Percentiles rank a stretch among this genome's conserved stretches.
Conservation (phyloP, 2,113 vertebrate genomes). For the Oostethus manadensis region DNA sequence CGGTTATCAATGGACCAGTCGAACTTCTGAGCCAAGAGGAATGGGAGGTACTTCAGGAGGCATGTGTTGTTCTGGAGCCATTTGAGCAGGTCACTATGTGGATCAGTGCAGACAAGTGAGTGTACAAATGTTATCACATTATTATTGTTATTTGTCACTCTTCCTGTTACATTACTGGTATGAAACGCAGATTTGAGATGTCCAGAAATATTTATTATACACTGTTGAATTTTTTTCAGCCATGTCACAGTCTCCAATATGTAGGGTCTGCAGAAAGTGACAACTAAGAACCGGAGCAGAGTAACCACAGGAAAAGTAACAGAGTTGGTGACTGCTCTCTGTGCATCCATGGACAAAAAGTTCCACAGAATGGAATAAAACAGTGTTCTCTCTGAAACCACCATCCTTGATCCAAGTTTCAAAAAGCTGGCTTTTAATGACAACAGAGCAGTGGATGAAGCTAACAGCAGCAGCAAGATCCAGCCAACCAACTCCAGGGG, state of each 20-base stretch:
- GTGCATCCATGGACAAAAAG: constrained; percentile 6
- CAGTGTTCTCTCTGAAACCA: constrained; percentile 5
- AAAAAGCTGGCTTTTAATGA: constrained; percentile 3
- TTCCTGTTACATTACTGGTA: neutral
- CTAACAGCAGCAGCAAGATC: too few species aligned
- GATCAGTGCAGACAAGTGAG: neutral
- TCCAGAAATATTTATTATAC: neutral
- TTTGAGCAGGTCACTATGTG: constrained; percentile 6
- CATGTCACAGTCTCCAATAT: constrained; percentile 4
- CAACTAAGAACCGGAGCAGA: neutral
- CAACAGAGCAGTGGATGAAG: too few species aligned
- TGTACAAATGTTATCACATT: neutral
- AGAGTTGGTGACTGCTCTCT: neutral
- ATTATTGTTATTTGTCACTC: neutral
- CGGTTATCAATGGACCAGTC: constrained; percentile 1
- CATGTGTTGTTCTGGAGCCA: neutral
- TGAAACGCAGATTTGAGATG: neutral
- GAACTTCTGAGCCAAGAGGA: neutral
- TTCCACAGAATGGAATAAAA: constrained; percentile 13
- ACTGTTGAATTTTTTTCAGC: neutral
- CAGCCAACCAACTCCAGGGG: too few species aligned
- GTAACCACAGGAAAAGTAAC: constrained; percentile 2
- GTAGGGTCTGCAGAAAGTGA: constrained; percentile 1
- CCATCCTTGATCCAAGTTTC: neutral
- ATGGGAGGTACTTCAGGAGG: neutral